Evolutionary conservation across 1,140 invertebrate genomes (phyloP), one percentile per base, ranked within the genome.

Genomic region (Neodiprion virginianus): DNA sequence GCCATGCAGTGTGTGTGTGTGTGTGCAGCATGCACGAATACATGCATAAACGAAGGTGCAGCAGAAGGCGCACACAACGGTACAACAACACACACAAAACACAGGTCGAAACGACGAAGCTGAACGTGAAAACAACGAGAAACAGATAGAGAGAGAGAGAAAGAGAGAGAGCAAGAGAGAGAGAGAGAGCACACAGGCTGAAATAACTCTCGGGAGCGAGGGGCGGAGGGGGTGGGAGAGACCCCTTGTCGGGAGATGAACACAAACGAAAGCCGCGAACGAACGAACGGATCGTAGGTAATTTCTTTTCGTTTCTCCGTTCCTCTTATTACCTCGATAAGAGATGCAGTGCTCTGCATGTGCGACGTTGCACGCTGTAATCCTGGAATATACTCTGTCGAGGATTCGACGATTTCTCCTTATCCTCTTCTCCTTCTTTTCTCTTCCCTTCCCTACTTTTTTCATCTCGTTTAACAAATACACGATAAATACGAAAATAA

Each of bases 371-470:
- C 1, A 40, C 2, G 28, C 2, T 1, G 1, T 40, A 40, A 1
- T 40, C 28, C 28, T 5, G 5, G 28, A 40, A 40, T 40, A 40
- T 2, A 40, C 28, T 40, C 28, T 40, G 28, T 40, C 28, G 1
- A 40, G 2, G 28, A 40, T 40, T 40, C 7, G 65, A 47, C 8
- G 21, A 67, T 70, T 17, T n/a, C 40, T 23, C 48, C 40, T 23
- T 40, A 67, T 76, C 72, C 11, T 71, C 76, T 47, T 74, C 73
- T 67, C 67, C 67, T 73, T 71, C 71, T 75, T 77, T 48, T 72
- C 74, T 61, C 28, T 74, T 72, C 78, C 73, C 74, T 65, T 73
- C 75, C 67, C 71, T 76, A 73, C 73, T 77, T 76, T 40, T 72
- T n/a, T 74, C 48, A 40, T 74, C 47, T 69, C 73, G 9, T 72